These are phyloP conservation scores for Propsilocerus akamusi DNA, from an alignment of 1,140 invertebrate species.

Conservation along the genomic window DNA sequence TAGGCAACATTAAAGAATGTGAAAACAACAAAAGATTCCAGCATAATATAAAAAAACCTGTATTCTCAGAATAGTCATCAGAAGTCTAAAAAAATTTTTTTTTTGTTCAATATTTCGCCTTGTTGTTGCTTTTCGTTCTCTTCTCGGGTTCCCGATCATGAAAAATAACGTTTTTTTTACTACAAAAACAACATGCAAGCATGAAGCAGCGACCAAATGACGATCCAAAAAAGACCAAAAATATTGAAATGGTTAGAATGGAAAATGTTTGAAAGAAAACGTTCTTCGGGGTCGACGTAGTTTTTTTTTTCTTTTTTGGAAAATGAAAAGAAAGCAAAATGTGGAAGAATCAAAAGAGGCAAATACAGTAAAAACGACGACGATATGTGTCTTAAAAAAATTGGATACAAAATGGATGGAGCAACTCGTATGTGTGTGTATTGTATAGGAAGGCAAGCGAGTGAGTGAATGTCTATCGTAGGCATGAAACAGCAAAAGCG, in stretches of 20 bases:
- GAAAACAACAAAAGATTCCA: constrained; percentile 3
- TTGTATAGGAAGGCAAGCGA: too few species aligned
- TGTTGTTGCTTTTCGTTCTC: neutral
- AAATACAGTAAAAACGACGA: too few species aligned
- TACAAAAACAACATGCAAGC: neutral
- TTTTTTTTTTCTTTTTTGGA: too few species aligned
- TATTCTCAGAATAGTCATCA: constrained; percentile 2
- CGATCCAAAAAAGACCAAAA: neutral
- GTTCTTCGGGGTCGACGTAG: neutral
- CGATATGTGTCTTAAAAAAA: too few species aligned
- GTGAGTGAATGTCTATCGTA: too few species aligned
- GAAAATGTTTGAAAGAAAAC: neutral
- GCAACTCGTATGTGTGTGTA: too few species aligned
- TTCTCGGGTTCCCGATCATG: neutral
- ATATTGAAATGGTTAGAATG: neutral
- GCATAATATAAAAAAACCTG: neutral
- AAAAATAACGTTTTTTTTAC: constrained; percentile 4
- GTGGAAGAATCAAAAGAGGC: too few species aligned
- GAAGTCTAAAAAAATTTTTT: neutral
- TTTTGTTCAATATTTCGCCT: neutral
- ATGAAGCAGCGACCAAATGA: too few species aligned
- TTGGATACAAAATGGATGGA: too few species aligned
- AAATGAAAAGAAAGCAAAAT: neutral
- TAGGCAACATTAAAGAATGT: too few species aligned
- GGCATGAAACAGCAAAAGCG: too few species aligned